Conservation (phyloP, 2,797 vertebrate species). For the Rhinoraja longicauda region DNA sequence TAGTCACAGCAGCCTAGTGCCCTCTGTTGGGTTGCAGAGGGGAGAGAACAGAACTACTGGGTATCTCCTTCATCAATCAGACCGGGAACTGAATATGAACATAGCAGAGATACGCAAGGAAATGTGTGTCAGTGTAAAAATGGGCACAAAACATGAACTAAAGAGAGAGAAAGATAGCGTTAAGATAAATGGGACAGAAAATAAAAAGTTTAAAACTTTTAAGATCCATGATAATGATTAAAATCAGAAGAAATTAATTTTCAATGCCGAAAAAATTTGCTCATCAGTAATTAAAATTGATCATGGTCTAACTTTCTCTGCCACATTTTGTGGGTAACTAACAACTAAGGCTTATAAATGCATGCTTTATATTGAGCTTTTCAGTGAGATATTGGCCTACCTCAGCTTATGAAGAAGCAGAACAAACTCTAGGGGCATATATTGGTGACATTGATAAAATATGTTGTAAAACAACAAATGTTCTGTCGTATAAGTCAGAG, state of each 20-base stretch:
- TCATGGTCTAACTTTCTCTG: not conserved
- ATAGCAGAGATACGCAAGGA: not conserved
- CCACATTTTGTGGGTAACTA: not conserved
- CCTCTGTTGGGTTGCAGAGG: not conserved
- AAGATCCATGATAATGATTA: not conserved
- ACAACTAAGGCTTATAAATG: no score
- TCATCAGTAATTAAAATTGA: not conserved
- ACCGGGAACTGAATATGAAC: not conserved
- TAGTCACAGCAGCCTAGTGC: not conserved
- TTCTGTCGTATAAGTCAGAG: no score
- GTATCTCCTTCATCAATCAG: not conserved
- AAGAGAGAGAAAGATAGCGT: not conserved
- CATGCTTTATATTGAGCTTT: not conserved
- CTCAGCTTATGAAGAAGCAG: not conserved
- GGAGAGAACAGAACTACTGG: not conserved
- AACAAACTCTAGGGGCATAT: no score
- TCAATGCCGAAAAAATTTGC: not conserved
- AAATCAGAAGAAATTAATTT: not conserved
- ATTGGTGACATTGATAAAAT: no score
- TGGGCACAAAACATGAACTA: not conserved
- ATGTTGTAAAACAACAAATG: no score
- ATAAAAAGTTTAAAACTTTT: not conserved
- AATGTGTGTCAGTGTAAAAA: not conserved
- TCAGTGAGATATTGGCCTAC: not conserved
- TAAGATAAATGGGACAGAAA: not conserved